Conservation (phyloP, 2,797 vertebrate genomes). For the Champsocephalus esox region DNA sequence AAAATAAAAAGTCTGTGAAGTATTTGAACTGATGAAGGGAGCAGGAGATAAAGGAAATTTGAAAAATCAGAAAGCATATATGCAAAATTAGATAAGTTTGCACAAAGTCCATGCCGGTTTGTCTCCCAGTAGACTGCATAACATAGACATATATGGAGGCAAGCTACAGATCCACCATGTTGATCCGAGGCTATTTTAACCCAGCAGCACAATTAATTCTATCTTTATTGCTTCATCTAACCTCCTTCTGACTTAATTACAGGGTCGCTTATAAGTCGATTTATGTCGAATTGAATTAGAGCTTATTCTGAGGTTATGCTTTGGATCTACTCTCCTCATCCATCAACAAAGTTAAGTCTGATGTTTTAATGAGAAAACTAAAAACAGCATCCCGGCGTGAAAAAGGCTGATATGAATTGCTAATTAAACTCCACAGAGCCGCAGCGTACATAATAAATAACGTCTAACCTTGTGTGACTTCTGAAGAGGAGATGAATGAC, state of each 20-base stretch:
- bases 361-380: conserved; percentile 16
- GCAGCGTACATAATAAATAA: conserved; percentile 37
- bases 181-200: conserved; percentile 12
- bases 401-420: conserved; percentile 50
- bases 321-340: background rate
- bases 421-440: conserved; percentile 38
- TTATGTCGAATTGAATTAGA: conserved; percentile 8
- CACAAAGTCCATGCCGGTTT: conserved; percentile 37
- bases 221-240: background rate
- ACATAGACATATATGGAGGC: conserved; percentile 19
- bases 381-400: conserved; percentile 5
- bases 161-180: conserved; percentile 21
- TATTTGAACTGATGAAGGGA: background rate
- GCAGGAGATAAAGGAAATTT: background rate
- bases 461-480: conserved; percentile 53
- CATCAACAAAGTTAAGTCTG: background rate
- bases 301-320: background rate
- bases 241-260: background rate
- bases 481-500: conserved; percentile 39
- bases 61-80: background rate
- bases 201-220: background rate
- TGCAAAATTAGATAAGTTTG: conserved; percentile 9
- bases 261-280: background rate
- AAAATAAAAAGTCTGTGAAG: background rate
- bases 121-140: conserved; percentile 19